Evolutionary conservation across 2,888 invertebrate species (phyloP), one percentile per base, ranked within the genome.

Genomic region (Cyclophora punctaria): DNA sequence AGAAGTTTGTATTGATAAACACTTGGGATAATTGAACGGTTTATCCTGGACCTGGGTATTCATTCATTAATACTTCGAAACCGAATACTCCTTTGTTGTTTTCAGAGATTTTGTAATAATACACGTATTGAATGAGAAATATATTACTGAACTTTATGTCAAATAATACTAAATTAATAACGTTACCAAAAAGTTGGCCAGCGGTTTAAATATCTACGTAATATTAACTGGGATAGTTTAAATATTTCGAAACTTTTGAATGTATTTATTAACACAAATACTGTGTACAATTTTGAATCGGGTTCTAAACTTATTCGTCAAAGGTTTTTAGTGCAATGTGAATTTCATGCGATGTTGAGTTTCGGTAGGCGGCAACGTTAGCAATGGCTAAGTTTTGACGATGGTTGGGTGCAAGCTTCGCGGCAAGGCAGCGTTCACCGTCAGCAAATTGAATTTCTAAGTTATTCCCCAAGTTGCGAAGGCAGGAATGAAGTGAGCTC

Each of bases 401-500:
- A 56, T 56, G 57, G 64, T 57, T 63, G 54, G 53, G 57, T 64
- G 65, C 67, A 70, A 62, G 60, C 67, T 60, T 59, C 57, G 65
- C 66, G 69, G 73, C 69, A 37, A 37, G 69, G 59, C 66, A 69
- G 59, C 66, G 69, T 66, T 74, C 75, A 70, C 71, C 69, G 71
- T 67, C 73, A 73, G 73, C 69, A 82, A 83, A 84, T 83, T 83
- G 78, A 84, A 85, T 83, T 83, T 72, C 80, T 70, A 83, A 84
- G 83, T 83, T 84, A 80, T 83, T 80, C 78, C 58, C 61, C 73
- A 78, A 83, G 68, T 81, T 77, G 69, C 67, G 74, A 75, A 75
- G 73, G 70, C 77, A 73, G 71, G 75, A 81, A 78, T 80, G 81
- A 78, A 83, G 76, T 78, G 77, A 78, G 77, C 77, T 80, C 72